Evolutionary conservation across 2,797 vertebrate genomes (phyloP), one percentile per base, ranked within the genome.

Genomic region (Pygocentrus nattereri): DNA sequence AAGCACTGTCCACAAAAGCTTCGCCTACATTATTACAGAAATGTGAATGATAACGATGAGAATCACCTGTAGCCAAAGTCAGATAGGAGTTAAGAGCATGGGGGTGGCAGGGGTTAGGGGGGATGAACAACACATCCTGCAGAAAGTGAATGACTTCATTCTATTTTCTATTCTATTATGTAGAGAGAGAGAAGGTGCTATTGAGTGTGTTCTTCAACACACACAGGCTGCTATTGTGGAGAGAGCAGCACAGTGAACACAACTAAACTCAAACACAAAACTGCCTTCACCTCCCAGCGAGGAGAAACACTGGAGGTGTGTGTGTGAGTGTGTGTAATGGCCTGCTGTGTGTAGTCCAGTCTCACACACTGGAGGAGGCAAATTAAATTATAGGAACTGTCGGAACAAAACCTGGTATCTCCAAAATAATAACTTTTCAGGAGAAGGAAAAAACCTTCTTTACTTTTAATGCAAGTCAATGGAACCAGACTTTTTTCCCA

Each of bases 331-430:
- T 27, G 23, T 25, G 18, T 5, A 41, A 41, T 41, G 41, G 15
- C 19, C 18, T 54, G 13, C 12, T 58, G 54, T 4, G 54, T 2
- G 3, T 0, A 6, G 56, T 27, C 1, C 23, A 62, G 59, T 2
- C 3, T 31, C 79, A 71, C 70, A 56, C 44, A 67, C 34, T 59
- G 12, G 34, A 44, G 52, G n/a, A 69, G 47, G 61, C 12, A 62
- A 62, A 62, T 62, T 62, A 62, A n/a, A n/a, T n/a, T n/a, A n/a
- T n/a, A n/a, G n/a, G n/a, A n/a, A n/a, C n/a, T n/a, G n/a, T n/a
- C n/a, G n/a, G n/a, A n/a, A n/a, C n/a, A n/a, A n/a, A n/a, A n/a
- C n/a, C n/a, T n/a, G n/a, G n/a, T n/a, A n/a, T n/a, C n/a, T n/a
- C n/a, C n/a, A n/a, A n/a, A n/a, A n/a, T n/a, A n/a, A n/a, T n/a